Evolutionary conservation across 1,140 invertebrate species (phyloP).

Genomic region (Cotesia glomerata): DNA sequence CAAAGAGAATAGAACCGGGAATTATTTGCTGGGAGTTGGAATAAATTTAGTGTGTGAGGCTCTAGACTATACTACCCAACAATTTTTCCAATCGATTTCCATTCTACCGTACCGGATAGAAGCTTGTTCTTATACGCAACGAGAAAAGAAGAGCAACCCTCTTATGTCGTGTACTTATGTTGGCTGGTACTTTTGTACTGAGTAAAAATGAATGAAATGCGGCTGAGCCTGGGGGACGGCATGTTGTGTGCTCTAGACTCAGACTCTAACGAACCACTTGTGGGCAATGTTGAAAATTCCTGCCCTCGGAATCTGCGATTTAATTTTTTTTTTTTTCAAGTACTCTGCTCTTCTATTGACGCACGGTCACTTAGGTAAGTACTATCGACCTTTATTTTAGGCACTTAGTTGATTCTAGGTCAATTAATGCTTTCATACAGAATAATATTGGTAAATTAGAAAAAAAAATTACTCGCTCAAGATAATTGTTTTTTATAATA

Average conservation of each 20-base stretch:
- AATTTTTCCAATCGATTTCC: slow-evolving; percentile 35
- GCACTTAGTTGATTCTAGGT: not conserved
- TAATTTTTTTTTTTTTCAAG: not conserved
- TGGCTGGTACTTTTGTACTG: not conserved
- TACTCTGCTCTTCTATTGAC: not conserved
- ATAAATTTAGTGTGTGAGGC: slow-evolving; percentile 13
- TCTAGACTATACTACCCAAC: slow-evolving; percentile 21
- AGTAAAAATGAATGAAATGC: not conserved
- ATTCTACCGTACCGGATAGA: not conserved
- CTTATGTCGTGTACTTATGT: not conserved
- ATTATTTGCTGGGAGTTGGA: not conserved
- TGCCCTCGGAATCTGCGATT: not conserved
- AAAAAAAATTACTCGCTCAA: not conserved
- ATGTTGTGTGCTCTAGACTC: too few species aligned
- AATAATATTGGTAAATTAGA: not conserved
- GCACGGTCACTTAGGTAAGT: not conserved
- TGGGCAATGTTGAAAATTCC: slow-evolving; percentile 31
- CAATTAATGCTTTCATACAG: not conserved
- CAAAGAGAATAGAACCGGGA: not conserved
- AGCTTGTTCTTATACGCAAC: not conserved
- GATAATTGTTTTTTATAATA: too few species aligned
- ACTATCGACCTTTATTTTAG: not conserved
- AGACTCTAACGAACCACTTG: slow-evolving; percentile 29
- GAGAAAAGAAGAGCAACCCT: not conserved
- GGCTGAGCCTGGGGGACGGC: not conserved